A percentile compares a stretch with the other conserved stretches of the same genome.
Conservation (phyloP, 2,888 invertebrate genomes). For the Drosophila anceps region DNA sequence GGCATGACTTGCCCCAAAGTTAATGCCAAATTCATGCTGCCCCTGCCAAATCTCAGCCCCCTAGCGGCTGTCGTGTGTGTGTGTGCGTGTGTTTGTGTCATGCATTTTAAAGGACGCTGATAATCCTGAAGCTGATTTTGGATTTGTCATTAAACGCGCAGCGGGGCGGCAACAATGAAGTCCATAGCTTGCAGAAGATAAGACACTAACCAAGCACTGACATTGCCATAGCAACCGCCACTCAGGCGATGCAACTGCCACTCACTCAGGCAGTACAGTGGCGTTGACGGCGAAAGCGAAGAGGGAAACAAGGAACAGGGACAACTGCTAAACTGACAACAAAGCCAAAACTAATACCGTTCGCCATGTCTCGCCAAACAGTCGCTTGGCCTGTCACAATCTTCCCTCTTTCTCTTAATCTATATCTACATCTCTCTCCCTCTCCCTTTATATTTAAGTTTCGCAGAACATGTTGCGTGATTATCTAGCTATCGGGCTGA, state of each 20-base stretch:
- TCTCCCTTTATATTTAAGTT: constrained; percentile 2
- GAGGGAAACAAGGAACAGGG: not conserved
- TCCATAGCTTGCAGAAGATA: constrained; percentile 32
- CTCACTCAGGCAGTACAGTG: constrained; percentile 7
- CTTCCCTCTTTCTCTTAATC: not conserved
- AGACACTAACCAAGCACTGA: constrained; percentile 19
- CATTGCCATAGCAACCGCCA: constrained; percentile 19
- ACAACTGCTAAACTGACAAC: constrained; percentile 52
- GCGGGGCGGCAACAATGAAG: constrained; percentile 35
- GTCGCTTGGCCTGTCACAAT: constrained; percentile 5
- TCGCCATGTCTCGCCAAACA: constrained; percentile 37
- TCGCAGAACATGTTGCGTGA: constrained; percentile 39
- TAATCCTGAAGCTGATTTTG: constrained; percentile 64
- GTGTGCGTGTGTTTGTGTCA: constrained; percentile 24
- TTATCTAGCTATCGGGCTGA: constrained; percentile 48
- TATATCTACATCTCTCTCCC: not conserved
- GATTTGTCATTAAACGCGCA: constrained; percentile 39
- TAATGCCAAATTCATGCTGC: constrained; percentile 68
- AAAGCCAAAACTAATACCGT: constrained; percentile 56
- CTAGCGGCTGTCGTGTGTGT: not conserved
- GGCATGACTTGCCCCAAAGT: constrained; percentile 64
- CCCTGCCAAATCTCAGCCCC: constrained; percentile 3
- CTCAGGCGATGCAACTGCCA: constrained; percentile 21
- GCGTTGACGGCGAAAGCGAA: not conserved
- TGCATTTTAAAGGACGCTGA: constrained; percentile 60